Evolutionary conservation across 2,888 invertebrate genomes (phyloP), one percentile per base, ranked within the genome.

Genomic region (Branchellion lobata): DNA sequence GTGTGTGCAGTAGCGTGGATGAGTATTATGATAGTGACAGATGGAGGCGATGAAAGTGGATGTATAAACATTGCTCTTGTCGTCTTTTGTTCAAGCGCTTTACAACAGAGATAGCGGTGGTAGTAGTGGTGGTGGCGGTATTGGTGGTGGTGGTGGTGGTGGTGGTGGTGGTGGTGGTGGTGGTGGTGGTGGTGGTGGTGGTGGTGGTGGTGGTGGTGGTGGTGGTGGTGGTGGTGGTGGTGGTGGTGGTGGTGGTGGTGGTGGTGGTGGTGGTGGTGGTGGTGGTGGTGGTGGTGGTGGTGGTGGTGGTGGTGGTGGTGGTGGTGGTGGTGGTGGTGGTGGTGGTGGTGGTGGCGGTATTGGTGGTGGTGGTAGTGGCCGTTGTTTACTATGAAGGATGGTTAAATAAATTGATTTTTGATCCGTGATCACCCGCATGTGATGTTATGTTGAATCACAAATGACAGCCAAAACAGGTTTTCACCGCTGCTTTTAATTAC

Each of bases 131-230:
- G 51, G 21, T 51, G 14, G 21, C 51, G 21, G 14, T 51, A 51
- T 21, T 51, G 51, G 21, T 51, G 51, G 21, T 51, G 51, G 21
- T 29, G 18, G 33, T 71, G 29, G 18, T 71, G 29, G 33, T n/a
- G 47, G 47, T 73, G 73, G 24, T 73, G 73, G 24, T 73, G 73
- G 40, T 33, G 73, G 40, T 73, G 73, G 34, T 34, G 47, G 24
- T 40, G 73, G 47, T 40, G 47, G 24, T 47, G 24, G n/a, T 73
- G 73, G 1, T 24, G 47, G 24, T 29, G 21, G 33, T 5, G 14
- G 2, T 14, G 14, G 24, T 11, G 14, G 27, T 68, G 11, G 27
- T 68, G 24, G 8, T 68, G 14, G 27, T 11, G 11, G 14, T 68
- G 14, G 68, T 8, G 24, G 11, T 21, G 27, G 27, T 21, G 24